Conservation (phyloP, 2,797 vertebrate species). For the Harpagifer antarcticus region DNA sequence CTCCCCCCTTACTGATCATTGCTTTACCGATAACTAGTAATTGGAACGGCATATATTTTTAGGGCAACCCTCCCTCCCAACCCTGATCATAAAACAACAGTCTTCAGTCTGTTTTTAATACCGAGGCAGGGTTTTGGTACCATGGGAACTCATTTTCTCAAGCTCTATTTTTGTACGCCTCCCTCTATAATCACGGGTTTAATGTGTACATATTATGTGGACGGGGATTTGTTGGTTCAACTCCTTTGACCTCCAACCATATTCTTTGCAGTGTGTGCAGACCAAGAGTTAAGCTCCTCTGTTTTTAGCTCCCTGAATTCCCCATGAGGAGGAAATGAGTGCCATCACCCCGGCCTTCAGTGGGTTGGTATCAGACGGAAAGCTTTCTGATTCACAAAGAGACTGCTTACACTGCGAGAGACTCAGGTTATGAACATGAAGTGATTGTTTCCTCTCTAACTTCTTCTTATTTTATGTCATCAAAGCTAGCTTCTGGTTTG, state of each 20-base stretch:
- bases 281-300: slow-evolving; percentile 42
- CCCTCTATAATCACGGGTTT: slow-evolving; percentile 52
- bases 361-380: slow-evolving; percentile 28
- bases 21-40: no score
- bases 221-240: slow-evolving; percentile 57
- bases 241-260: slow-evolving; percentile 57
- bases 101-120: no score
- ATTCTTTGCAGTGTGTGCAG: slow-evolving; percentile 50
- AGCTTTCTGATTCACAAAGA: not conserved
- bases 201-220: slow-evolving; percentile 60
- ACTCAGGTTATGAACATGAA: not conserved
- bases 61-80: no score
- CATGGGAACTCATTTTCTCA: slow-evolving; percentile 13
- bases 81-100: slow-evolving; percentile 17
- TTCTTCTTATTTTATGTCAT: not conserved
- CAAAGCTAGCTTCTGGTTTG: not conserved
- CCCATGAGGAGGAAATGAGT: slow-evolving; percentile 42
- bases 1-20: no score
- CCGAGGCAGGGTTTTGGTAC: slow-evolving; percentile 14
- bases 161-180: slow-evolving; percentile 54
- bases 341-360: slow-evolving; percentile 8
- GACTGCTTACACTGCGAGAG: not conserved
- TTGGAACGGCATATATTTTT: no score
- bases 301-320: slow-evolving; percentile 61
- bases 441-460: not conserved